Percentiles rank a stretch among this genome's conserved stretches.
These are phyloP conservation scores for Limnephilus lunatus DNA, from an alignment of 2,888 invertebrate genomes.

Conservation along the genomic window DNA sequence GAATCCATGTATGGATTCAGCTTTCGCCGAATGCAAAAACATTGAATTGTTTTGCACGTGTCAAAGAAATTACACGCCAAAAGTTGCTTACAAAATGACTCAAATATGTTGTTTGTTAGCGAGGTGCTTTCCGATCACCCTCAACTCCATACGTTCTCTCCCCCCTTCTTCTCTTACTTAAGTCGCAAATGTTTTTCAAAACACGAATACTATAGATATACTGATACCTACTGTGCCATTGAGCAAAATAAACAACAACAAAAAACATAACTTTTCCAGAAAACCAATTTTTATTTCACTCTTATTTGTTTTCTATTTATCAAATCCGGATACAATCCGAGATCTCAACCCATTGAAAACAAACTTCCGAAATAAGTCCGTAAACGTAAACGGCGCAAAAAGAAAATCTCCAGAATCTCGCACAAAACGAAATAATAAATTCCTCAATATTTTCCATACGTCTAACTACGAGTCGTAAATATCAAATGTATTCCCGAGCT, in stretches of 20 bases:
- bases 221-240: not conserved
- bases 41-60: too few species aligned
- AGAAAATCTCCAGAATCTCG: constrained; percentile 30
- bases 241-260: not conserved
- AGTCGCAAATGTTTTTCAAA: too few species aligned
- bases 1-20: too few species aligned
- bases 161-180: too few species aligned
- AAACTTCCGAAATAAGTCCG: constrained; percentile 9
- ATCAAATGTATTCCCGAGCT: constrained; percentile 25
- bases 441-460: constrained; percentile 32
- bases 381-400: constrained; percentile 14
- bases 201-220: not conserved
- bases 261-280: not conserved
- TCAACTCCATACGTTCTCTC: too few species aligned
- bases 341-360: not conserved
- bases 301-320: not conserved
- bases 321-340: not conserved
- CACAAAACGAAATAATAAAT: constrained; percentile 15
- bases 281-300: not conserved
- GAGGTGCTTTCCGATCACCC: too few species aligned
- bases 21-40: too few species aligned
- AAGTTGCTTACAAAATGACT: too few species aligned
- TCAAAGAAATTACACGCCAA: too few species aligned
- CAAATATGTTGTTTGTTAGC: too few species aligned
- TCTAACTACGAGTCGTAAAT: constrained; percentile 34